Percentiles rank a stretch among this genome's conserved stretches.
Conservation (phyloP, 2,113 vertebrate species). For the Aix galericulata region DNA sequence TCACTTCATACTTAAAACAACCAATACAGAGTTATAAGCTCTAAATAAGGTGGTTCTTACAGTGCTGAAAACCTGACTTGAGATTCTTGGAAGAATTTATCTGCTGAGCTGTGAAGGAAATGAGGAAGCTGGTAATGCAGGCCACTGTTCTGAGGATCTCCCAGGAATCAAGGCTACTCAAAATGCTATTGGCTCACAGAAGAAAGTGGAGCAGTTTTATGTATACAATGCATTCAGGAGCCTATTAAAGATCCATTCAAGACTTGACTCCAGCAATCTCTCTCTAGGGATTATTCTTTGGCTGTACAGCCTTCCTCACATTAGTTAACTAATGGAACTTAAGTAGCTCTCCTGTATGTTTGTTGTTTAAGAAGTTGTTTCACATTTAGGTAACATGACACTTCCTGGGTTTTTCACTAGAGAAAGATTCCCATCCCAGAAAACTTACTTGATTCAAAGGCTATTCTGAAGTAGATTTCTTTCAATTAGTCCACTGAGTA, state of each 20-base stretch:
- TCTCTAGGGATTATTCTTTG: background rate
- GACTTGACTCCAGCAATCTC: background rate
- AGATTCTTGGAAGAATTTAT: background rate
- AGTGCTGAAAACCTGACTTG: background rate
- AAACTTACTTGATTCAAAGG: background rate
- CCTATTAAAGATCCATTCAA: background rate
- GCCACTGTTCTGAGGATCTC: background rate
- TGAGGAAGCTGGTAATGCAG: background rate
- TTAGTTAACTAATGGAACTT: background rate
- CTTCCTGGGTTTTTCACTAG: background rate
- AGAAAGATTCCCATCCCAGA: background rate
- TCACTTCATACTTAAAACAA: background rate
- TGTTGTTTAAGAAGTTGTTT: background rate
- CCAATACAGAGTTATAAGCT: background rate
- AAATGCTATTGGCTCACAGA: background rate
- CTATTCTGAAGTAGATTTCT: background rate
- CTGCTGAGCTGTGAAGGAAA: background rate
- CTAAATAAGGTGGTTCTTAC: background rate
- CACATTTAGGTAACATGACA: fast-evolving
- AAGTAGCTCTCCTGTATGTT: background rate
- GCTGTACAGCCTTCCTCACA: background rate
- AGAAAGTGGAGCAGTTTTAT: background rate
- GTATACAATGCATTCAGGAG: fast-evolving
- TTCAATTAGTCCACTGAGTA: background rate
- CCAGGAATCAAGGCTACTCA: background rate